Evolutionary conservation across 2,797 vertebrate species (phyloP), one percentile per base, ranked within the genome.

Genomic region (Enoplosus armatus): DNA sequence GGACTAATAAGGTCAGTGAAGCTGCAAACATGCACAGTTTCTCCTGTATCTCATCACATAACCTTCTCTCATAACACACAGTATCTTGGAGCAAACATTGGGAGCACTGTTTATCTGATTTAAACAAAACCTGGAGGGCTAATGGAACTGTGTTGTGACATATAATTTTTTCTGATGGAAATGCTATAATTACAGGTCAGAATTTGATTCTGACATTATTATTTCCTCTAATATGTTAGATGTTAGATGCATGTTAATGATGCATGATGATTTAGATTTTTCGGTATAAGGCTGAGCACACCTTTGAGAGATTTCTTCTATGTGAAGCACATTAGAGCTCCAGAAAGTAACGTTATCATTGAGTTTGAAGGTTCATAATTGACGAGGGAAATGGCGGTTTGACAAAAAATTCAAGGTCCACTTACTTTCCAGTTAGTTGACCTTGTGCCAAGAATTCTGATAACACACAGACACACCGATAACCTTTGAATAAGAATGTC

Each of bases 1-100:
- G 98, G 88, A 99, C 92, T 29, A 92, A 94, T 68, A 94, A 94
- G 87, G 93, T 94, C 37, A 71, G 87, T 48, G 51, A 68, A 59
- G 60, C 31, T 27, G 68, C 16, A 68, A 37, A 45, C 55, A 8
- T 26, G 16, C 45, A 47, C 68, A 51, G n/a, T 62, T 62, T 70
- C 6, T 61, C 14, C 3, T 53, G 1, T 39, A 12, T 79, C 18
- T 73, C 10, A 11, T 48, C 10, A 24, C 35, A 11, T 50, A n/a
- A 35, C 8, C 27, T 51, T 65, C 11, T 53, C 29, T 26, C 2
- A 1, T 55, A 45, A 37, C 9, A 8, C n/a, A n/a, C n/a, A n/a
- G n/a, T 63, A 1, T 72, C 51, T 62, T 29, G 8, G 8, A 54
- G 24, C 20, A 65, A 33, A 50, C 1, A 3, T 11, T 27, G 8